Evolutionary conservation across 2,113 vertebrate species (phyloP).

Genomic region (Caranx melampygus): DNA sequence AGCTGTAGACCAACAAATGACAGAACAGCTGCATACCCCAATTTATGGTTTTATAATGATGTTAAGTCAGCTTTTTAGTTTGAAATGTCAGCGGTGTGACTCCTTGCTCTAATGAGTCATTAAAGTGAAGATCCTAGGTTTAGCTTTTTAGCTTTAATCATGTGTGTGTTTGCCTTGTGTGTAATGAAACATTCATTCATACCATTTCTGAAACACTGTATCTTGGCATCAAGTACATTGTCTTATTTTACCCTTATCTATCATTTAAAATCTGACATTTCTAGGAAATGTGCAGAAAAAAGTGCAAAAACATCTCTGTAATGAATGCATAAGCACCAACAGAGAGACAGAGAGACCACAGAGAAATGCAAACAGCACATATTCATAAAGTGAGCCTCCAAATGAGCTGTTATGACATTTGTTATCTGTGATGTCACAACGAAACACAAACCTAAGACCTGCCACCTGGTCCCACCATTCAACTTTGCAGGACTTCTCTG

Average conservation of each 20-base stretch:
- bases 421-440: too few species aligned
- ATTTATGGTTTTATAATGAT: constrained; percentile 22
- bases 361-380: too few species aligned
- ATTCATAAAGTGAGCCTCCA: too few species aligned
- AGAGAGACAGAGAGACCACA: background rate
- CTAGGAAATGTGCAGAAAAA: background rate
- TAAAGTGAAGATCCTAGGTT: background rate
- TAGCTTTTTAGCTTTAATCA: constrained; percentile 8
- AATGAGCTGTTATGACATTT: too few species aligned
- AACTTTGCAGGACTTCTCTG: too few species aligned
- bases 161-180: constrained; percentile 3
- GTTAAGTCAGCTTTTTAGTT: constrained; percentile 20
- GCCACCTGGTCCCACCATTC: too few species aligned
- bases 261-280: background rate
- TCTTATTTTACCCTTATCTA: background rate
- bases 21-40: constrained; percentile 14
- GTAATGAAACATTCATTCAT: background rate
- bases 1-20: constrained; percentile 1
- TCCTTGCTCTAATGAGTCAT: constrained; percentile 17
- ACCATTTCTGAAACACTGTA: background rate
- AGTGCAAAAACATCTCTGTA: background rate
- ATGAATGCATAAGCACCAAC: background rate
- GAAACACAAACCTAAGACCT: too few species aligned
- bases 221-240: background rate
- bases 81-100: constrained; percentile 20